Conservation (phyloP, 2,888 invertebrate species). For the Entomobrya proxima region DNA sequence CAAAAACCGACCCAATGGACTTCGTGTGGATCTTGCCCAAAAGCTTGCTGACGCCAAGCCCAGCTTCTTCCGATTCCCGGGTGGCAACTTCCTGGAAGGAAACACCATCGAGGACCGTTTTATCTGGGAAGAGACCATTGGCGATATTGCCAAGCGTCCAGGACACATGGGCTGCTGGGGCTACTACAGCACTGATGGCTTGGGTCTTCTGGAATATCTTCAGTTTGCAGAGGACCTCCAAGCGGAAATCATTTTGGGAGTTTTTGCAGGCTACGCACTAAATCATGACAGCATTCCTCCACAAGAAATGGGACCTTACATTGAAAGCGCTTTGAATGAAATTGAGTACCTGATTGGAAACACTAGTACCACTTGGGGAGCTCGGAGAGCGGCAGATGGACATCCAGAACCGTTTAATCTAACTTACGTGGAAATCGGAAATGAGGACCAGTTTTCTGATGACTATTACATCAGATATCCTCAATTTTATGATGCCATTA, state of each 20-base stretch:
- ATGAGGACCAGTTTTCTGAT: constrained; percentile 43
- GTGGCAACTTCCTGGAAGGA: constrained; percentile 56
- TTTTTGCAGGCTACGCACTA: constrained; percentile 46
- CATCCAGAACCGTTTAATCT: constrained; percentile 50
- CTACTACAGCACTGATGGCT: constrained; percentile 49
- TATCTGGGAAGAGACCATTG: constrained; percentile 59
- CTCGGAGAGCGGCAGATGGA: constrained; percentile 44
- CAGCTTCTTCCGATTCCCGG: constrained; percentile 53
- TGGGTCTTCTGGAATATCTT: constrained; percentile 53
- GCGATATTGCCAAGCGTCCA: constrained; percentile 41
- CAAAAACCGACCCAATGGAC: constrained; percentile 42
- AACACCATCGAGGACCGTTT: constrained; percentile 48
- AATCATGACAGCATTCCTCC: constrained; percentile 48
- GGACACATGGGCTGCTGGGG: constrained; percentile 57
- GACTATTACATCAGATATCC: constrained; percentile 54
- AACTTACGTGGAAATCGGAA: constrained; percentile 56
- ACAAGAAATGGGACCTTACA: constrained; percentile 51
- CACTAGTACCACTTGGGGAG: constrained; percentile 51
- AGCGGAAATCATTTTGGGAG: constrained; percentile 49
- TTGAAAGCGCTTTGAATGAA: constrained; percentile 56
- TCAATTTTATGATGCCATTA: constrained; percentile 48
- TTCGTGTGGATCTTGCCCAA: constrained; percentile 47
- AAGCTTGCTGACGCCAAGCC: constrained; percentile 50
- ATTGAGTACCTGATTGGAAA: constrained; percentile 55
- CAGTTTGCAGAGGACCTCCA: constrained; percentile 47